Base-by-base conservation (phyloP, 2,113 vertebrate species). In the Erythrocercus mccallii region DNA sequence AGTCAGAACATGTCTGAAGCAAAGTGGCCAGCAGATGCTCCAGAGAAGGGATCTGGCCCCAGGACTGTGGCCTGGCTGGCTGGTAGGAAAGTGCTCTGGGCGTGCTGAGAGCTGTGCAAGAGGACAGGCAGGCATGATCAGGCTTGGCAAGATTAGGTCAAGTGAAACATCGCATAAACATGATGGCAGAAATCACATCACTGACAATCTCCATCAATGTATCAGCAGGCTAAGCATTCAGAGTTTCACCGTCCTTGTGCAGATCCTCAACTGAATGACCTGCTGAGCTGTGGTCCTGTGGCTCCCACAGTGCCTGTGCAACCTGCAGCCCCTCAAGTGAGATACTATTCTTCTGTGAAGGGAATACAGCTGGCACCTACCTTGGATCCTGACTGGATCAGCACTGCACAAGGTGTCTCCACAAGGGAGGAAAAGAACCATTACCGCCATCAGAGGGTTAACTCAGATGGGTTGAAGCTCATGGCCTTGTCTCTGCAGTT, bases 81-180 rank as follows among this genome's bases (percentile, higher is more conserved):
- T 47, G 50, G 15, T 18, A 61, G 76, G 54, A 73, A 90, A 90
- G 38, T 60, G 69, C 61, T 88, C n/a, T 78, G 42, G 69, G 74
- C 56, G 6, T 9, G 22, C 62, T 57, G 22, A 13, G 66, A 92
- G 79, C 71, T 53, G 62, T 56, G n/a, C 58, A 77, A 68, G 71
- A 65, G 44, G 28, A 71, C 66, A 82, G 48, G 30, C 33, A 72
- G 57, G 71, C 53, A 51, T 30, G 88, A 83, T 77, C 66, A 77
- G 54, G 62, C 71, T 92, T 51, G 82, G 71, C 76, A 92, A 92
- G 88, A 90, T 76, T 33, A 93, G 82, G 66, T 83, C 88, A 95
- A 60, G 61, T 51, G 73, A 90, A 92, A 88, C 50, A 74, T 31
- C 0, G 0, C 61, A 86, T 42, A 79, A 90, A 76, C 66, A 10